Evolutionary conservation across 2,888 invertebrate genomes (phyloP), one percentile per base, ranked within the genome.

Genomic region (Plagodis pulveraria): DNA sequence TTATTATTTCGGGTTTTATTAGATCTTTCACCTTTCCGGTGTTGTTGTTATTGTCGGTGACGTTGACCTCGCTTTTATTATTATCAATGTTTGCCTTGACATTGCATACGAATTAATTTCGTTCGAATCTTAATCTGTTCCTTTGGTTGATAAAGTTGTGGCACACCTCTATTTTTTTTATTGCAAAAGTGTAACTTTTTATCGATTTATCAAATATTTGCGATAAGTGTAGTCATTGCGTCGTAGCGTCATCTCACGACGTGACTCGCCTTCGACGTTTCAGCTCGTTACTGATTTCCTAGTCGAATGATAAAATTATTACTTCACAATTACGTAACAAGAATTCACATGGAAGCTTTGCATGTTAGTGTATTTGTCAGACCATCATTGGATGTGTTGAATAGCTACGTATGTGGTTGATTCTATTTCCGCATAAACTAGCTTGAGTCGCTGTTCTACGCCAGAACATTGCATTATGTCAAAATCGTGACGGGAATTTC

Each of bases 241-340:
- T 45, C 33, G 12, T 54, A 65, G 63, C 69, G 67, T 70, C 69
- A 72, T 62, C 65, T 72, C 71, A 70, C 68, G 66, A 70, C 68
- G 69, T 69, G 72, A 69, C 65, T 76, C 65, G 70, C 72, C 67
- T 70, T 70, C 70, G 53, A 49, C 53, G 53, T 51, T 66, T 69
- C 66, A 63, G 57, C 69, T 70, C 72, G 69, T 70, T 58, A 56
- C 62, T 41, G 48, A 64, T 67, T 78, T 80, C 78, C 76, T 74
- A 69, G 63, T 72, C 68, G 61, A 65, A 58, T 59, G 72, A 72
- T 74, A 76, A 34, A 45, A 76, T 75, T 68, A 72, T 73, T 71
- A 71, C 70, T 66, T 62, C 67, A 72, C 62, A 68, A 59, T 74
- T 70, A 69, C 73, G 71, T 64, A 76, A 73, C 60, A 49, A 56